Conservation (phyloP, 1,140 invertebrate species). For the Paraescarpia echinospica region DNA sequence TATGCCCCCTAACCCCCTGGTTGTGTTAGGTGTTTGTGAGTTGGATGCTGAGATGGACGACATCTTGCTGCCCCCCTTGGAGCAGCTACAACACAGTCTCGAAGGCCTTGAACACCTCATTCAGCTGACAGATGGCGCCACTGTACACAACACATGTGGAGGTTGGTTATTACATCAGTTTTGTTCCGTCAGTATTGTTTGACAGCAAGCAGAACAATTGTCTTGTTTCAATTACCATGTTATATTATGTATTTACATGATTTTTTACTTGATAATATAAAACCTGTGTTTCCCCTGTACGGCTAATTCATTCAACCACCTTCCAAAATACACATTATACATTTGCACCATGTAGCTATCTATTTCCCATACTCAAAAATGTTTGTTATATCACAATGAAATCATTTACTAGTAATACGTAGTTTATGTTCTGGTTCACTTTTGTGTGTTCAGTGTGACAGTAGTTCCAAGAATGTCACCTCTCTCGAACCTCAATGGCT, state of each 20-base stretch:
- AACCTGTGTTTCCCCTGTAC: too few relatives aligned
- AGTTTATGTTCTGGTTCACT: too few relatives aligned
- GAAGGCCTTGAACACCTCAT: not conserved
- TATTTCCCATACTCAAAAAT: too few relatives aligned
- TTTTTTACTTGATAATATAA: not conserved
- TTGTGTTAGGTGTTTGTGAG: not conserved
- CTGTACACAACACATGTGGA: not conserved
- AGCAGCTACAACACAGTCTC: constrained; percentile 3
- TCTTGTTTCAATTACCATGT: not conserved
- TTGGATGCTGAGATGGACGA: constrained; percentile 3
- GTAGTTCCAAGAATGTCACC: too few relatives aligned
- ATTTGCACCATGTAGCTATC: too few relatives aligned
- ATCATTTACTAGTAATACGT: too few relatives aligned
- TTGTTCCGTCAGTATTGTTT: not conserved
- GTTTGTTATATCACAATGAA: too few relatives aligned
- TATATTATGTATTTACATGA: not conserved
- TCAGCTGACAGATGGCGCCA: not conserved
- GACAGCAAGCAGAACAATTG: not conserved
- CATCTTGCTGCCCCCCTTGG: not conserved
- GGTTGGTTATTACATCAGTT: not conserved
- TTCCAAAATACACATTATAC: too few relatives aligned
- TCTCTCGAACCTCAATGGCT: too few relatives aligned
- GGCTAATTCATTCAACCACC: too few relatives aligned
- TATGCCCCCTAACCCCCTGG: not conserved
- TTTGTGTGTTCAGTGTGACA: too few relatives aligned